These are phyloP conservation scores for Ailurus styani DNA, from an alignment of 2,113 vertebrate genomes.

Conservation along the genomic window DNA sequence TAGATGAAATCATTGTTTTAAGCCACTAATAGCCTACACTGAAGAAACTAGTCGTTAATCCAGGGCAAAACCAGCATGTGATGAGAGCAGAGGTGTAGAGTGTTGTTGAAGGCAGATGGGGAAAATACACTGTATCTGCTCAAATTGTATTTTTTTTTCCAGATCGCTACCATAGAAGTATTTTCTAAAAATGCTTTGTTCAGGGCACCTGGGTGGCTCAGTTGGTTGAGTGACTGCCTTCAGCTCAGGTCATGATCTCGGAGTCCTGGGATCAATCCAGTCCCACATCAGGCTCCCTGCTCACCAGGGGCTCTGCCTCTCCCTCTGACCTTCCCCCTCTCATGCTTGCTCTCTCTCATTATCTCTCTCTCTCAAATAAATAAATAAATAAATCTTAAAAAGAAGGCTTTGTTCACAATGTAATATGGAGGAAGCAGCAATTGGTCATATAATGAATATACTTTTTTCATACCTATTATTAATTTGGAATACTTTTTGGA, in stretches of 20 bases:
- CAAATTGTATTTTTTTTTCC: neutral
- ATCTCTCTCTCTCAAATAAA: no score
- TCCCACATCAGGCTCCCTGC: no score
- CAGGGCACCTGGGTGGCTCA: no score
- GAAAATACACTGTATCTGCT: neutral
- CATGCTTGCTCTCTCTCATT: no score
- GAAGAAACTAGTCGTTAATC: neutral
- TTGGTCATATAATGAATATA: neutral
- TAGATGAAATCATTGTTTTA: neutral
- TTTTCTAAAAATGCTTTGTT: neutral
- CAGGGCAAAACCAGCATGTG: rapidly evolving
- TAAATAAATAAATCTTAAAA: no score
- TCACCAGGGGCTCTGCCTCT: no score
- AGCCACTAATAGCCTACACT: neutral
- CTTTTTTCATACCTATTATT: neutral
- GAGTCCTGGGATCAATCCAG: no score
- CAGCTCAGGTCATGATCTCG: no score
- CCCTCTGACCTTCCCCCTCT: no score
- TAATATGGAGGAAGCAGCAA: neutral
- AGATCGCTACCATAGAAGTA: neutral
- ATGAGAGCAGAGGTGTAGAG: rapidly evolving
- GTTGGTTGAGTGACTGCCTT: no score
- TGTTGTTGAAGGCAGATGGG: neutral
- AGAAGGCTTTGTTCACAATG: neutral
- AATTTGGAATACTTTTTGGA: neutral